A percentile compares a stretch with the other conserved stretches of the same genome.
Conservation (phyloP, 2,797 vertebrate species). For the Periophthalmus magnuspinnatus region DNA sequence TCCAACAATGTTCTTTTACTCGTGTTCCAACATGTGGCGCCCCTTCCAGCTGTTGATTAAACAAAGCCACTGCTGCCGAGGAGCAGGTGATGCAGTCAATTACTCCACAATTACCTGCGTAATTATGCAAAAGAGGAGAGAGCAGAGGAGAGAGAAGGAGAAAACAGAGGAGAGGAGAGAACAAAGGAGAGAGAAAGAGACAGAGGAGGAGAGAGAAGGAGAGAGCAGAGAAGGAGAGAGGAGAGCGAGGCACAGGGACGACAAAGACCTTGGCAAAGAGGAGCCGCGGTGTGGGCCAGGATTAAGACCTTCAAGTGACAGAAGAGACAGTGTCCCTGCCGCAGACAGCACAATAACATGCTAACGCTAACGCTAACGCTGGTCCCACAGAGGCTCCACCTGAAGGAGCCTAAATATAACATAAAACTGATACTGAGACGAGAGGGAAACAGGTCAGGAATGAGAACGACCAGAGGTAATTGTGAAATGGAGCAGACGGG, state of each 20-base stretch:
- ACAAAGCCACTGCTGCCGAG: conserved; percentile 67
- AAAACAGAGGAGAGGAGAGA: conserved; percentile 28
- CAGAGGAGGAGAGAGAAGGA: conserved; percentile 56
- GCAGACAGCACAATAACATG: conserved; percentile 48
- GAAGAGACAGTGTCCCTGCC: conserved; percentile 61
- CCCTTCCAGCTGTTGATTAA: conserved; percentile 81
- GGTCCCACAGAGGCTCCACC: too few species aligned
- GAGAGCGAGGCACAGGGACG: conserved; percentile 57
- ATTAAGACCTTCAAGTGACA: conserved; percentile 72
- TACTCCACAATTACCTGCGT: conserved; percentile 79
- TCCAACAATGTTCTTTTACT: conserved; percentile 56
- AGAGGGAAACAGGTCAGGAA: conserved; percentile 14
- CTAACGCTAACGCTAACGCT: too few species aligned
- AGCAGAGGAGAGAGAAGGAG: conserved; percentile 1
- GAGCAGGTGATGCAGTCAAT: conserved; percentile 81
- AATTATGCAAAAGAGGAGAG: conserved; percentile 71
- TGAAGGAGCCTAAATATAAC: too few species aligned
- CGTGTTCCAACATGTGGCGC: conserved; percentile 62
- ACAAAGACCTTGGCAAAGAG: conserved; percentile 67
- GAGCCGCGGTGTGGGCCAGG: conserved; percentile 48
- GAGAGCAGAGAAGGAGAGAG: conserved; percentile 55
- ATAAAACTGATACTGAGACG: conserved; percentile 40
- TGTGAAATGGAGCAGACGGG: conserved; percentile 18
- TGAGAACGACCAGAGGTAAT: conserved; percentile 5
- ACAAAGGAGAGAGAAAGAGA: background rate